phyloP scores from a whole-genome alignment of 2,888 invertebrate species.

The Bugulina stolonifera region DNA sequence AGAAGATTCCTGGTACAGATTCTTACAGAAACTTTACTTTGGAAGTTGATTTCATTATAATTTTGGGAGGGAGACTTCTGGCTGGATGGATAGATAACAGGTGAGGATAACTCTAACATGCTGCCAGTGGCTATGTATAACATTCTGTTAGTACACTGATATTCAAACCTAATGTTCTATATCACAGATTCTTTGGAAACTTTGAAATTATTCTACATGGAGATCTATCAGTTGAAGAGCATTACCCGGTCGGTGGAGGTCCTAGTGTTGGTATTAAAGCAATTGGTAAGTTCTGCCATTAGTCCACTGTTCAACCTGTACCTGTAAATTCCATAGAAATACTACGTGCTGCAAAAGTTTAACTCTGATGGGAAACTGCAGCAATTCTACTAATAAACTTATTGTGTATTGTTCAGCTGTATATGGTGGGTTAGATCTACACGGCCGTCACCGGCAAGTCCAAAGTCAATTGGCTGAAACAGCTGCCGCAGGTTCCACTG shows the following conservation, averaged over 20 bases:
- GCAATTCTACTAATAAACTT: too few relatives aligned
- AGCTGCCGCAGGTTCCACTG: slow-evolving; percentile 28
- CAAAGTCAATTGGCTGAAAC: slow-evolving; percentile 31
- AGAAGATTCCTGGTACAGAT: too few relatives aligned
- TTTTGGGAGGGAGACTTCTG: slow-evolving; percentile 35
- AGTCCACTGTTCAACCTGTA: too few relatives aligned
- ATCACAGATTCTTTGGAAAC: slow-evolving; percentile 31
- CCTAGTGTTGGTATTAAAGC: slow-evolving; percentile 35
- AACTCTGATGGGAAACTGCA: too few relatives aligned
- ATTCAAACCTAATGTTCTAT: too few relatives aligned
- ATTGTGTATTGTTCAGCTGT: slow-evolving; percentile 30
- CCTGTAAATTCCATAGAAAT: too few relatives aligned
- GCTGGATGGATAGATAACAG: slow-evolving; percentile 34
- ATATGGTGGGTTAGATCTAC: slow-evolving; percentile 33
- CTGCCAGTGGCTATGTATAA: too few relatives aligned
- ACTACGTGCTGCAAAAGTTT: too few relatives aligned
- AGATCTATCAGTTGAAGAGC: slow-evolving; percentile 28
- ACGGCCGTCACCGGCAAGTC: slow-evolving; percentile 29
- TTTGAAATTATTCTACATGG: slow-evolving; percentile 34
- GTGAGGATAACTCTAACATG: too few relatives aligned
- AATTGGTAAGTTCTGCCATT: slow-evolving; percentile 36
- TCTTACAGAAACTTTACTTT: slow-evolving; percentile 32
- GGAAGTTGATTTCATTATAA: slow-evolving; percentile 34
- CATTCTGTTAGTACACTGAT: too few relatives aligned
- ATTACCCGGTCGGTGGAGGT: slow-evolving; percentile 30